Evolutionary conservation across 2,888 invertebrate genomes (phyloP).

Genomic region (Ethmia dodecea): DNA sequence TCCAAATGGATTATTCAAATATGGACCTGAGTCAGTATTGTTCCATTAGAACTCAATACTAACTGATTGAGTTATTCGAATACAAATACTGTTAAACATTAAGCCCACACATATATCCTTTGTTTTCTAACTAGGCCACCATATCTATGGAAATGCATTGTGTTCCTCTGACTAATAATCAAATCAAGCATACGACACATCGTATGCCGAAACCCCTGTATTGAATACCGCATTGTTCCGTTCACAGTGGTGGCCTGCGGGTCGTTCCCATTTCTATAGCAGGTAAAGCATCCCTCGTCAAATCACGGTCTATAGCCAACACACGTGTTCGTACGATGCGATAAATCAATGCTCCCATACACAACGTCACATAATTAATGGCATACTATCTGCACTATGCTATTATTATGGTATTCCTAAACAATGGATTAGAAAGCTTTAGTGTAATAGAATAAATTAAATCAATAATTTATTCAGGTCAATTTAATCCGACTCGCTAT

Average conservation of each 20-base stretch:
- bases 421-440: conserved; percentile 9
- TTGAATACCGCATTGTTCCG: conserved; percentile 58
- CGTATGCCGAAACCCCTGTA: conserved; percentile 45
- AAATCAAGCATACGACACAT: conserved; percentile 45
- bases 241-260: conserved; percentile 32
- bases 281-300: conserved; percentile 67
- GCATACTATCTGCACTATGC: conserved; percentile 1
- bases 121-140: no score
- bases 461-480: no score
- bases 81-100: no score
- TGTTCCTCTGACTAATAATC: no score
- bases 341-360: conserved; percentile 52
- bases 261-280: conserved; percentile 48
- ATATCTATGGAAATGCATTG: no score
- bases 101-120: no score
- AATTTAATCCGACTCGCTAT: no score
- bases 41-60: no score
- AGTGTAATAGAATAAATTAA: no score
- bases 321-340: conserved; percentile 51
- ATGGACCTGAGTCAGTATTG: no score
- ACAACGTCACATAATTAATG: conserved; percentile 28
- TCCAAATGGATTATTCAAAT: no score
- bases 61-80: no score
- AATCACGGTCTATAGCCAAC: conserved; percentile 34
- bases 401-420: conserved; percentile 3